Evolutionary conservation across 2,888 invertebrate genomes (phyloP).

Genomic region (Dicyrtoma fusca): DNA sequence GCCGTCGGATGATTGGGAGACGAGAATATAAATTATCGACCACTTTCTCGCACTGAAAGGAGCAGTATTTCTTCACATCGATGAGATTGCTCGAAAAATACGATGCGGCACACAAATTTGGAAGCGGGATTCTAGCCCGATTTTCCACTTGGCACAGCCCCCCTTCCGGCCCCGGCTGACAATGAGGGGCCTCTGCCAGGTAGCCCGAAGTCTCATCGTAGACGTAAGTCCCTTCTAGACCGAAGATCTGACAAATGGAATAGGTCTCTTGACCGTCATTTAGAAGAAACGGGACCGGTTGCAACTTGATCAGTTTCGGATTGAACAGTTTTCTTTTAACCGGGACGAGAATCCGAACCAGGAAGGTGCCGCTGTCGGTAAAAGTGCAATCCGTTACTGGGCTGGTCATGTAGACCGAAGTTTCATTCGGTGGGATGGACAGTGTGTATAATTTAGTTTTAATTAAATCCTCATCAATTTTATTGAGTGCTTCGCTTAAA

Average conservation of each 20-base stretch:
- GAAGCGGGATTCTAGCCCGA: slow-evolving; percentile 31
- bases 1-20: slow-evolving; percentile 38
- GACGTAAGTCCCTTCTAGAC: slow-evolving; percentile 36
- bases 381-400: slow-evolving; percentile 51
- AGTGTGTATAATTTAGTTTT: slow-evolving; percentile 19
- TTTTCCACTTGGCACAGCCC: slow-evolving; percentile 44
- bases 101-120: slow-evolving; percentile 44
- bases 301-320: slow-evolving; percentile 40
- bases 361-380: slow-evolving; percentile 42
- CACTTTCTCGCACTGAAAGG: slow-evolving; percentile 41
- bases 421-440: slow-evolving; percentile 39
- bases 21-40: slow-evolving; percentile 38
- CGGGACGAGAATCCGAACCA: slow-evolving; percentile 47
- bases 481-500: slow-evolving; percentile 40
- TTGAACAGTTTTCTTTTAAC: slow-evolving; percentile 28
- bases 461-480: slow-evolving; percentile 28
- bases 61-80: slow-evolving; percentile 45
- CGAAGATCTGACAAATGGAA: slow-evolving; percentile 41
- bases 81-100: slow-evolving; percentile 39
- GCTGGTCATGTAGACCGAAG: slow-evolving; percentile 42
- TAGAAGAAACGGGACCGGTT: slow-evolving; percentile 47
- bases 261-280: slow-evolving; percentile 36
- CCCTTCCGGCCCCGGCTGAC: slow-evolving; percentile 21
- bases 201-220: slow-evolving; percentile 40
- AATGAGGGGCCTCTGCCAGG: slow-evolving; percentile 36